Evolutionary conservation across 2,888 invertebrate species (phyloP).

Genomic region (Acleris holmiana): DNA sequence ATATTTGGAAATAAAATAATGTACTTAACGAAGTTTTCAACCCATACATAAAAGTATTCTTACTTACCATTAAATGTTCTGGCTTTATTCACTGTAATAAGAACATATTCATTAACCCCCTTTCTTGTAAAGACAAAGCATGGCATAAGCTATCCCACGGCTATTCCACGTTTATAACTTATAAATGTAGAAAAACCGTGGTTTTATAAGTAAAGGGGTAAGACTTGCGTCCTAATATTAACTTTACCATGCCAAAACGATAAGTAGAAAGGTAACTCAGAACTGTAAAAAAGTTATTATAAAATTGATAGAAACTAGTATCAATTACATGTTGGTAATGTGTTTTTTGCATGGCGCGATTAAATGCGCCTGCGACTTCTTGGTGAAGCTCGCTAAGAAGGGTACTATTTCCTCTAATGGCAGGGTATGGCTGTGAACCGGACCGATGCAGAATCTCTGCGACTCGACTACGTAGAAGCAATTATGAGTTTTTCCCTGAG

Average conservation of each 20-base stretch:
- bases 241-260: too few relatives aligned
- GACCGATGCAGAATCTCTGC: slow-evolving; percentile 41
- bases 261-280: neutral
- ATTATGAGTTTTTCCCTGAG: slow-evolving; percentile 67
- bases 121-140: too few relatives aligned
- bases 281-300: neutral
- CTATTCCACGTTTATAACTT: too few relatives aligned
- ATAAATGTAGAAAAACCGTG: too few relatives aligned
- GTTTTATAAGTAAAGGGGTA: too few relatives aligned
- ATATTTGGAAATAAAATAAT: slow-evolving; percentile 45
- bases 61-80: neutral
- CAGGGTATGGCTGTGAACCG: slow-evolving; percentile 39
- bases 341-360: slow-evolving; percentile 23
- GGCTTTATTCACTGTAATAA: neutral
- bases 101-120: too few relatives aligned
- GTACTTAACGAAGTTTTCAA: slow-evolving; percentile 35
- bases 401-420: slow-evolving; percentile 55
- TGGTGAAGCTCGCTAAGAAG: slow-evolving; percentile 16
- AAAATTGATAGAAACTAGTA: slow-evolving; percentile 9
- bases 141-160: too few relatives aligned
- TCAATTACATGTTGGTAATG: slow-evolving; percentile 43
- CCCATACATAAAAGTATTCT: slow-evolving; percentile 29
- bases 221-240: too few relatives aligned
- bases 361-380: slow-evolving; percentile 24
- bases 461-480: slow-evolving; percentile 64